These are phyloP conservation scores for Conomelus anceps DNA, from an alignment of 2,888 invertebrate genomes.

Conservation along the genomic window DNA sequence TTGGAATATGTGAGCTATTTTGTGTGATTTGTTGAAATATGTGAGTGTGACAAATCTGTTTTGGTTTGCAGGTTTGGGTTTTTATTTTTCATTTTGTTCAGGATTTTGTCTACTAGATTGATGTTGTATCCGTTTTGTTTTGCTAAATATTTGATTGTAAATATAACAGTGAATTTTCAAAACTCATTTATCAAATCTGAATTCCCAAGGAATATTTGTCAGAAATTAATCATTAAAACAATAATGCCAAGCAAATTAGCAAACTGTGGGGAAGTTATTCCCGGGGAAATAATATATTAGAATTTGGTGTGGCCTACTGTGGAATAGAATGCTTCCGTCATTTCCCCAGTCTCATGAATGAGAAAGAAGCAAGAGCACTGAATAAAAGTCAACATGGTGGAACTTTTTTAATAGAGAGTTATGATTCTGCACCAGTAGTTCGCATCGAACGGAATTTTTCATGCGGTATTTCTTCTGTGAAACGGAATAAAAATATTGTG, in stretches of 20 bases:
- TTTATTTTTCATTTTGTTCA: no score
- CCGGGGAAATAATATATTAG: neutral
- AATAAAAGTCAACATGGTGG: neutral
- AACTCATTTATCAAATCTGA: no score
- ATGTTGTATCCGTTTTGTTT: no score
- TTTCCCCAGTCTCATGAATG: neutral
- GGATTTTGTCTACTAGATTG: no score
- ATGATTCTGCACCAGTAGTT: neutral
- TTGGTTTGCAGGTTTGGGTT: no score
- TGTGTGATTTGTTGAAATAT: no score
- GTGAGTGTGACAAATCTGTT: no score
- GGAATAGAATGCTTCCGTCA: neutral
- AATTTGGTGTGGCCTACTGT: no score
- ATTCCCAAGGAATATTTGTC: no score
- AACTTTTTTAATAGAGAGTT: neutral
- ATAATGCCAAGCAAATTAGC: neutral
- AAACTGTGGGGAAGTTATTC: neutral
- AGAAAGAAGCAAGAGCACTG: neutral
- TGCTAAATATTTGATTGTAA: no score
- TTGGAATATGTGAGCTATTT: no score
- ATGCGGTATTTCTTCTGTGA: neutral
- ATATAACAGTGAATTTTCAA: no score
- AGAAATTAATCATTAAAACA: neutral
- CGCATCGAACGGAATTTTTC: neutral
- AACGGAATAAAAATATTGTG: neutral